Base-by-base conservation (phyloP, 2,888 invertebrate species). In the Drosophila algonquin region DNA sequence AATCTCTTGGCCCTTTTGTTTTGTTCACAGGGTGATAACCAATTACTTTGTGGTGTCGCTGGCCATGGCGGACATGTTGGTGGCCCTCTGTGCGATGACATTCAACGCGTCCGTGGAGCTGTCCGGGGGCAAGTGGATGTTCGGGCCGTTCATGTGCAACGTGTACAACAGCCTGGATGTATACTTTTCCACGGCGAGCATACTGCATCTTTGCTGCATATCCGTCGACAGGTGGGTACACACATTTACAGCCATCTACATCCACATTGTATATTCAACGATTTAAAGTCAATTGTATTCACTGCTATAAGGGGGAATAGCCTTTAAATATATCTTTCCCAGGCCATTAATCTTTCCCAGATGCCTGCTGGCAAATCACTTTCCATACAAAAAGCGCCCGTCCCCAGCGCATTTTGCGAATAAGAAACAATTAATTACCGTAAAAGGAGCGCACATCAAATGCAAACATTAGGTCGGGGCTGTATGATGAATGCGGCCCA, bases 161-260 rank as follows among this genome's bases (percentile, higher is more conserved):
- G 96, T 98, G 16, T 99, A 98, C 96, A 98, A 98, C 92, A 97
- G 98, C 1, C 93, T 98, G 80, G 98, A 99, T 92, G 98, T 99
- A 1, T 97, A 98, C 90, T 98, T 98, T 91, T 97, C 96, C 81
- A 98, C 96, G 1, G 98, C 98, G 0, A 98, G 98, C 14, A 98
- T 98, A 64, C 93, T 98, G 21, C 98, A 99, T 93, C 93, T 99
- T 61, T 98, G 98, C 91, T 98, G 98, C 92, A 98, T 97, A 86
- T 96, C 96, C 81, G 97, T 97, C 35, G 97, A 97, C 89, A 93
- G 95, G 81, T 94, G 93, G 90, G 90, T 87, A 60, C 30, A 54
- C 30, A 54, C 16, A 30, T 18, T 48, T 21, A 10, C 35, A 30
- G 50, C 32, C 27, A 16, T 40, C 4, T 24, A 24, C 24, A 16